phyloP scores from a whole-genome alignment of 2,113 vertebrate species.

The Cervus canadensis region DNA sequence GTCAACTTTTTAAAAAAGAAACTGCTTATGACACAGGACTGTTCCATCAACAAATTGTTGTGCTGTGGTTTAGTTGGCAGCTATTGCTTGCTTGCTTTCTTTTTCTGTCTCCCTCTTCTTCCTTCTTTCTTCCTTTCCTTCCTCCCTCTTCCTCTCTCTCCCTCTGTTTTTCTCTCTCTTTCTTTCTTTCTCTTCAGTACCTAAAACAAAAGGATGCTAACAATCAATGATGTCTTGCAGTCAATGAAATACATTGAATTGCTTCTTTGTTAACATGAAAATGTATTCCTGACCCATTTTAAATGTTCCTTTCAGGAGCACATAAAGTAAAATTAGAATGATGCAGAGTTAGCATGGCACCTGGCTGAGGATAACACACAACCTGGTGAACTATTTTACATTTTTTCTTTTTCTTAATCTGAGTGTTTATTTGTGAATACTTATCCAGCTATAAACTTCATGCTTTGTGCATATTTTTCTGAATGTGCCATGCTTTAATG shows the following conservation, averaged over 20 bases:
- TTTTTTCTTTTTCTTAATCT: background rate
- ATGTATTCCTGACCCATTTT: background rate
- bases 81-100: background rate
- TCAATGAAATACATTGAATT: background rate
- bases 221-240: background rate
- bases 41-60: background rate
- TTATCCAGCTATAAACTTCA: background rate
- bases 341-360: too few species aligned
- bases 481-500: background rate
- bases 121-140: background rate
- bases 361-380: background rate
- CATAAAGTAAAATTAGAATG: background rate
- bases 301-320: background rate
- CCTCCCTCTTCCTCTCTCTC: background rate
- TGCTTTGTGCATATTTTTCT: background rate
- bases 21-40: background rate
- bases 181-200: background rate
- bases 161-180: background rate
- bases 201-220: background rate
- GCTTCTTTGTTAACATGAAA: background rate
- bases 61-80: background rate
- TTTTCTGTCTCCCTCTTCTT: background rate
- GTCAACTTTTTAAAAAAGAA: background rate
- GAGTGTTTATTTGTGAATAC: background rate
- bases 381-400: background rate